Conservation (phyloP, 1,140 invertebrate species). For the Panonychus citri region DNA sequence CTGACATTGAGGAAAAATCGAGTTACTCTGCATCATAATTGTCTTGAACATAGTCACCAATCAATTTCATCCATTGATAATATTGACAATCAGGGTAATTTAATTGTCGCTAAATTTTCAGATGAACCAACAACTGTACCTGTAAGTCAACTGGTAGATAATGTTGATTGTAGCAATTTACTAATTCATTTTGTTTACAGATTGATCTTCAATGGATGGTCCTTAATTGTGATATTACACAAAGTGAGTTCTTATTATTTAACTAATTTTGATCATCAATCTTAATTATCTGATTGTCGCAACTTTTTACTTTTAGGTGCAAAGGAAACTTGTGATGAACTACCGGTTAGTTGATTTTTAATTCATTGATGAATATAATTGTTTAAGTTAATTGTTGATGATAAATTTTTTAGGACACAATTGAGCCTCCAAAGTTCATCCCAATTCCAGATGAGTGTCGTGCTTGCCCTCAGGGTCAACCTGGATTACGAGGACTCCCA, state of each 20-base stretch:
- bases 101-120: slow-evolving; percentile 35
- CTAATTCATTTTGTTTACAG: slow-evolving; percentile 26
- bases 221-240: slow-evolving; percentile 36
- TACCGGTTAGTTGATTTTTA: slow-evolving; percentile 23
- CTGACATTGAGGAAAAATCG: slow-evolving; percentile 40
- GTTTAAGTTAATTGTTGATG: too few species aligned
- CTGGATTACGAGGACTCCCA: too few species aligned
- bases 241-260: too few species aligned
- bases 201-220: slow-evolving; percentile 58
- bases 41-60: slow-evolving; percentile 26
- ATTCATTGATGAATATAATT: slow-evolving; percentile 9
- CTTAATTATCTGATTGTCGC: too few species aligned
- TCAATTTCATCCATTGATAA: slow-evolving; percentile 29
- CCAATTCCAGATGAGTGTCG: slow-evolving; percentile 7
- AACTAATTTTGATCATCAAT: too few species aligned
- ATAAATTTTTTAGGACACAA: slow-evolving; percentile 18
- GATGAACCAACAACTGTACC: slow-evolving; percentile 33
- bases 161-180: background rate
- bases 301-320: slow-evolving; percentile 28
- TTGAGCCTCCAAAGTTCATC: background rate
- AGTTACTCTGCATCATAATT: slow-evolving; percentile 44
- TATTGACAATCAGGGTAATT: slow-evolving; percentile 39
- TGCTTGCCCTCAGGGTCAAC: slow-evolving; percentile 14
- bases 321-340: slow-evolving; percentile 41
- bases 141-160: slow-evolving; percentile 27